These are phyloP conservation scores for Chaetogeoica ovagalla DNA, from an alignment of 2,888 invertebrate species.

Conservation along the genomic window DNA sequence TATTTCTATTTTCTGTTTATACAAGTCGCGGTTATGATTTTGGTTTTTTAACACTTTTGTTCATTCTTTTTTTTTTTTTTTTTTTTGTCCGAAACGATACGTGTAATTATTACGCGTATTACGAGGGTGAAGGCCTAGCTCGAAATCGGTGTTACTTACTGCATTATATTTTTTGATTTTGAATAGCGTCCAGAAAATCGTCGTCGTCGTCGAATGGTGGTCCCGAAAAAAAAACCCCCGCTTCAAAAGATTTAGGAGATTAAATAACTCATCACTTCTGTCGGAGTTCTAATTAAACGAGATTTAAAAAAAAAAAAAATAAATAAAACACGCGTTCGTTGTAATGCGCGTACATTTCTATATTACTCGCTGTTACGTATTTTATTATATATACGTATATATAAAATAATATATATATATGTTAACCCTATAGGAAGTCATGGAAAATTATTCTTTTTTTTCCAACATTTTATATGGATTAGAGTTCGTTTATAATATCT, in stretches of 20 bases:
- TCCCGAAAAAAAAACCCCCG: not conserved
- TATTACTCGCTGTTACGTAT: no score
- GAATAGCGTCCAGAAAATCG: constrained; percentile 32
- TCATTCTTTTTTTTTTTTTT: no score
- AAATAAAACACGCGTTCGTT: no score
- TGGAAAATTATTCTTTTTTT: no score
- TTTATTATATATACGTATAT: no score
- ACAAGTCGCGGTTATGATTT: constrained; percentile 27
- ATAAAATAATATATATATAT: no score
- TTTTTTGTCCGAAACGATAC: constrained; percentile 43
- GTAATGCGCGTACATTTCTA: no score
- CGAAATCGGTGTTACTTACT: constrained; percentile 10
- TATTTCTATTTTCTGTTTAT: constrained; percentile 10
- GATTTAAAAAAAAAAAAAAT: constrained; percentile 10
- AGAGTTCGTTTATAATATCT: no score
- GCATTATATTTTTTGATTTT: not conserved
- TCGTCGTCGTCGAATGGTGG: not conserved
- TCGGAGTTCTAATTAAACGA: constrained; percentile 38
- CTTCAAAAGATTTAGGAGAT: constrained; percentile 20
- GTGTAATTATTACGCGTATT: constrained; percentile 27
- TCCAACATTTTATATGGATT: no score
- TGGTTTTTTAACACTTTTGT: no score
- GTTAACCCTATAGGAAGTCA: no score
- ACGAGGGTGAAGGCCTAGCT: constrained; percentile 19
- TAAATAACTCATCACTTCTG: constrained; percentile 47